phyloP scores from a whole-genome alignment of 2,888 invertebrate genomes.

The Melanargia galathea region DNA sequence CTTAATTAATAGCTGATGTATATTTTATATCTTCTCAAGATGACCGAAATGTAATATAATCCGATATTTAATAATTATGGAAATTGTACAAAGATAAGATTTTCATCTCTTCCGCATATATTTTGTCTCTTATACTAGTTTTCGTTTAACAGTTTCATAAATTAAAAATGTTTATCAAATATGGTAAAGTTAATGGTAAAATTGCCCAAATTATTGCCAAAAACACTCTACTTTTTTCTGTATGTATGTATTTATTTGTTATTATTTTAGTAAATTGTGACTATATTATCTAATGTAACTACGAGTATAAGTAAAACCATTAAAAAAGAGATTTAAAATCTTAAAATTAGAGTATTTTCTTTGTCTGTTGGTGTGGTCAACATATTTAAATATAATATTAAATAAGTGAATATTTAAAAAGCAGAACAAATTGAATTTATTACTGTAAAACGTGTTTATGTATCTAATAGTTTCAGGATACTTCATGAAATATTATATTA shows the following conservation, averaged over 20 bases:
- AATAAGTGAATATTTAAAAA: too few relatives aligned
- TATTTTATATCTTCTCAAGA: conserved; percentile 6
- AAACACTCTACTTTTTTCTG: neutral
- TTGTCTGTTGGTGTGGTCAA: too few relatives aligned
- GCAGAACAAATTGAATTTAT: too few relatives aligned
- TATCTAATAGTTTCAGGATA: too few relatives aligned
- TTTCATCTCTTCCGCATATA: conserved; percentile 5
- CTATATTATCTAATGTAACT: too few relatives aligned
- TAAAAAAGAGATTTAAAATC: neutral
- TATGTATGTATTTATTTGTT: neutral
- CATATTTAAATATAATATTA: neutral
- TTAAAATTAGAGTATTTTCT: neutral
- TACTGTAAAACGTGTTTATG: too few relatives aligned
- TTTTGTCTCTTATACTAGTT: neutral
- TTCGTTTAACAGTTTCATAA: neutral
- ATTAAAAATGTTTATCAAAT: conserved; percentile 2
- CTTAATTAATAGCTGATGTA: conserved; percentile 3
- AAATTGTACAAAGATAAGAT: neutral
- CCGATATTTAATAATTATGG: conserved; percentile 3
- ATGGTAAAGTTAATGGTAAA: neutral
- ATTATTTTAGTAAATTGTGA: neutral
- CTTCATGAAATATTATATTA: too few relatives aligned
- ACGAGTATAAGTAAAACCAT: neutral
- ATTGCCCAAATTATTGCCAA: conserved; percentile 3
- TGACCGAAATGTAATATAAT: conserved; percentile 8